These are phyloP conservation scores for Ypsolopha scabrella DNA, from an alignment of 2,888 invertebrate genomes.

Conservation along the genomic window DNA sequence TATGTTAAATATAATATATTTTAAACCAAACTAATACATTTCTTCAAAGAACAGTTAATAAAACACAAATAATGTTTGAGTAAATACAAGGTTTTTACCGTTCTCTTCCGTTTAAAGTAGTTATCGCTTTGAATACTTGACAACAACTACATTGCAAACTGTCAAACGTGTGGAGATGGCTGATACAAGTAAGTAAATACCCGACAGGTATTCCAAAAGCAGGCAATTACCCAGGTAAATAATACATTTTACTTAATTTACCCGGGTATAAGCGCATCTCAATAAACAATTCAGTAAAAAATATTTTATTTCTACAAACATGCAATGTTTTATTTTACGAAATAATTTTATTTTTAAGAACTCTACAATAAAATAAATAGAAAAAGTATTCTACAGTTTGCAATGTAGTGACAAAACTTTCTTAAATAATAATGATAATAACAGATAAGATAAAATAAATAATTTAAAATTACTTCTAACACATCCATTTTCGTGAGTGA, in stretches of 20 bases:
- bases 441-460: conserved; percentile 16
- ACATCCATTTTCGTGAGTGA: conserved; percentile 6
- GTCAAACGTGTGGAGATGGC: too few species aligned
- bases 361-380: conserved; percentile 15
- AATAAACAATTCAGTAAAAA: background rate
- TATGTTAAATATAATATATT: too few species aligned
- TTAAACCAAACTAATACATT: conserved; percentile 23
- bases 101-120: too few species aligned
- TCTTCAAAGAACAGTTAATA: conserved; percentile 24
- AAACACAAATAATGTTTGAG: background rate
- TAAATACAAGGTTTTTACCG: too few species aligned
- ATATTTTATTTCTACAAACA: background rate
- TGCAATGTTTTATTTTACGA: background rate
- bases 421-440: conserved; percentile 6
- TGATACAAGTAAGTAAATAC: too few species aligned
- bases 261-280: too few species aligned
- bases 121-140: too few species aligned
- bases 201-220: too few species aligned
- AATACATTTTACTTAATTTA: too few species aligned
- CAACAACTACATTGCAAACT: too few species aligned
- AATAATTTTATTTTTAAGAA: conserved; percentile 3
- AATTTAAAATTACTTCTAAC: conserved; percentile 21
- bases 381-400: conserved; percentile 20
- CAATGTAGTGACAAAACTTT: conserved; percentile 15
- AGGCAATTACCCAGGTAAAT: too few species aligned